Percentiles rank a stretch among this genome's conserved stretches.
These are phyloP conservation scores for Cephalopterus ornatus DNA, from an alignment of 2,113 vertebrate genomes.

Conservation along the genomic window DNA sequence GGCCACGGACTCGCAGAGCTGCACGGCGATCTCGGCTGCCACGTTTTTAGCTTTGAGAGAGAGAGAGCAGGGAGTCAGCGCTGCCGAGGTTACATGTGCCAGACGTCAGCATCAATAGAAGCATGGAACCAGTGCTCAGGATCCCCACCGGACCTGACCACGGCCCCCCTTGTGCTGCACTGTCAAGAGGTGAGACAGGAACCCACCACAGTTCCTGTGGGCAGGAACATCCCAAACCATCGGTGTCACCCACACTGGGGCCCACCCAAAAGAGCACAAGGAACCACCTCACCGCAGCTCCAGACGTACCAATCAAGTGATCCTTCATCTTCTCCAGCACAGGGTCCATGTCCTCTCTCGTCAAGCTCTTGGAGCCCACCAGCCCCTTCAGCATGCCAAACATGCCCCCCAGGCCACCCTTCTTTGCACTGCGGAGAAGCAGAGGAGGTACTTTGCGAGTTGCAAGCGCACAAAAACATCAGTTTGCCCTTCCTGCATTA, in stretches of 20 bases:
- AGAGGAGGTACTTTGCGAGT: neutral
- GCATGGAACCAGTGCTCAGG: neutral
- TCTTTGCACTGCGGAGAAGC: slow-evolving; percentile 76
- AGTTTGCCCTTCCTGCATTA: neutral
- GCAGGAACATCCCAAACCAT: neutral
- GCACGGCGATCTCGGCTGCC: slow-evolving; percentile 91
- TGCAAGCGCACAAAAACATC: neutral
- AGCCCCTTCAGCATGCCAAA: slow-evolving; percentile 97
- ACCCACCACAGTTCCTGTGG: neutral
- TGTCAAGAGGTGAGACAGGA: fast-evolving
- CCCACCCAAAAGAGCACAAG: too few species aligned
- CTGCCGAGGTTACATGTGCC: fast-evolving
- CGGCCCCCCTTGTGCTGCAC: fast-evolving
- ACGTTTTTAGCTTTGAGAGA: slow-evolving; percentile 89
- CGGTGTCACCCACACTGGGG: fast-evolving
- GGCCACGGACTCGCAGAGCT: slow-evolving; percentile 94
- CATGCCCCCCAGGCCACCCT: slow-evolving; percentile 89
- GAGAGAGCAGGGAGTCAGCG: neutral
- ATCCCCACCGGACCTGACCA: fast-evolving
- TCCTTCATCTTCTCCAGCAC: slow-evolving; percentile 97
- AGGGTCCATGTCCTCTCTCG: slow-evolving; percentile 88
- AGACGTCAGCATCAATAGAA: fast-evolving
- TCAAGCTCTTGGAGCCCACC: slow-evolving; percentile 94
- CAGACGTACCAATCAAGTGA: slow-evolving; percentile 86
- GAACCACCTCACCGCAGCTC: fast-evolving